Evolutionary conservation across 2,888 invertebrate species (phyloP).

Genomic region (Drosophila engyochracea): DNA sequence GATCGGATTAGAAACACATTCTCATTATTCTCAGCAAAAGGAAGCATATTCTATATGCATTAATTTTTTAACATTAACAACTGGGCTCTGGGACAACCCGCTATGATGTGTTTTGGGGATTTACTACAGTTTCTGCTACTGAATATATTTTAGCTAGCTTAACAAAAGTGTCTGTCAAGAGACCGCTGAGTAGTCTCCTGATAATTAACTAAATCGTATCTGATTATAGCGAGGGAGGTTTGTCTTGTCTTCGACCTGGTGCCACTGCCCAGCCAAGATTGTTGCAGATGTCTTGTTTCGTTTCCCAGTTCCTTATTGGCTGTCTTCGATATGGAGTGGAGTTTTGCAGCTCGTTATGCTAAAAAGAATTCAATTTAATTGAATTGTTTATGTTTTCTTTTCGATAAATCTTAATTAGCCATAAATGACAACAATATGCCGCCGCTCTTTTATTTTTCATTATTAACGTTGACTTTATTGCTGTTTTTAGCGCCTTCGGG

Average conservation of each 20-base stretch:
- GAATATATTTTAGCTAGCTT: neutral
- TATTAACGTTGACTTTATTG: conserved; percentile 8
- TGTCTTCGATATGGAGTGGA: neutral
- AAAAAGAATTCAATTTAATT: neutral
- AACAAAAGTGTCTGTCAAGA: neutral
- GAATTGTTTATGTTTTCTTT: neutral
- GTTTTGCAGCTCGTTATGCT: neutral
- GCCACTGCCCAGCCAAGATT: neutral
- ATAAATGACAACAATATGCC: neutral
- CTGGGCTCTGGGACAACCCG: neutral
- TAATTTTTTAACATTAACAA: neutral
- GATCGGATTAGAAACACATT: too few species aligned
- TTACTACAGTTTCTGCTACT: neutral
- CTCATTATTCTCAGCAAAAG: neutral
- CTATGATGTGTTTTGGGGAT: neutral
- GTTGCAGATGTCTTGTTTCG: neutral
- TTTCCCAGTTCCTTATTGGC: neutral
- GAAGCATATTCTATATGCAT: neutral
- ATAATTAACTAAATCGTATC: neutral
- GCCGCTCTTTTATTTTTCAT: neutral
- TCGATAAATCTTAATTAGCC: neutral
- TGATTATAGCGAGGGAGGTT: neutral
- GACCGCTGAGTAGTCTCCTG: neutral
- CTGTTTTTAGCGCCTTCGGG: neutral
- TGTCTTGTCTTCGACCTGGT: neutral